A percentile compares a stretch with the other conserved stretches of the same genome.
Evolutionary conservation across 2,113 vertebrate species (phyloP).

Genomic region (Cheirogaleus medius): DNA sequence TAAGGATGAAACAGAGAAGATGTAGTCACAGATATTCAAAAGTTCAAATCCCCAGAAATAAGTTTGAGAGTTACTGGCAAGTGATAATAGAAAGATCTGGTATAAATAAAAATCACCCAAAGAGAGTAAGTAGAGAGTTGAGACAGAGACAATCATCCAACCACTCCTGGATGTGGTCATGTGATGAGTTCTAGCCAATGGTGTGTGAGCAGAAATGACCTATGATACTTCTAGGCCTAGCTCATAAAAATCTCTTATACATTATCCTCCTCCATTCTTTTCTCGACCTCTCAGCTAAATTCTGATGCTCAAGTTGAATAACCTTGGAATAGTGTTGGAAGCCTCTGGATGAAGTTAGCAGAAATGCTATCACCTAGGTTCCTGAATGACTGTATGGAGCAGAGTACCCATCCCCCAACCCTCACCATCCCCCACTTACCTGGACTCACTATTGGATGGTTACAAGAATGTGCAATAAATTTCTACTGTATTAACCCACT

Average conservation of each 20-base stretch:
- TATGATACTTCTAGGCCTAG: not conserved
- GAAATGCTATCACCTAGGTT: not conserved
- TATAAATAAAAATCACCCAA: not conserved
- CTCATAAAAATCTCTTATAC: not conserved
- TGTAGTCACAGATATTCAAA: not conserved
- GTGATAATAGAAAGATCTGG: not conserved
- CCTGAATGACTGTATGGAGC: not conserved
- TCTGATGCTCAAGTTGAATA: not conserved
- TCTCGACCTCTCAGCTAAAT: not conserved
- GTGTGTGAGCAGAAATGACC: not conserved
- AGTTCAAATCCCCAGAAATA: not conserved
- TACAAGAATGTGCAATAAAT: not conserved
- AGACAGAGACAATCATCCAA: not conserved
- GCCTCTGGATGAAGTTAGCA: not conserved
- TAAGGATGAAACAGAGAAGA: not conserved
- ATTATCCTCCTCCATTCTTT: not conserved
- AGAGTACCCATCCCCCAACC: not conserved
- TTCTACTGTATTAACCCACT: not conserved
- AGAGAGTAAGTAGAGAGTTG: not conserved
- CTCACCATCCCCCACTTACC: not conserved
- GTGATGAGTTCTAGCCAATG: not conserved
- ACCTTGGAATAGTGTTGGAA: not conserved
- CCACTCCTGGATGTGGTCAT: not conserved
- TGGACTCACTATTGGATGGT: not conserved
- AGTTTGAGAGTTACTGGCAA: not conserved